These are phyloP conservation scores for Epinephelus lanceolatus DNA, from an alignment of 2,113 vertebrate genomes.

Conservation along the genomic window DNA sequence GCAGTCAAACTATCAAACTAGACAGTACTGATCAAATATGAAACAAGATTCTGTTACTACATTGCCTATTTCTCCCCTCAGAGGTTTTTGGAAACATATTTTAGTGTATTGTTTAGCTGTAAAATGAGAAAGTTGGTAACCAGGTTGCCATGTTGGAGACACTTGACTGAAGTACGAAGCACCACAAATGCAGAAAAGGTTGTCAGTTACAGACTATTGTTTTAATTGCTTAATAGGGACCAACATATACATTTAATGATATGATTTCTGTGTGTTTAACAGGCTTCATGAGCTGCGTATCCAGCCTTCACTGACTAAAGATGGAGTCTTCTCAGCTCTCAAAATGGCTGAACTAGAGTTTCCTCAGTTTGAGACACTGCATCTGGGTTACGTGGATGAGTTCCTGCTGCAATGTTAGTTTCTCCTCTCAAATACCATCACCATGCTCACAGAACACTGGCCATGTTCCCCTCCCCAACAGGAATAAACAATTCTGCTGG, in stretches of 20 bases:
- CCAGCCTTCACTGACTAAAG: constrained; percentile 99
- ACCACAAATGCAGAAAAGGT: background rate
- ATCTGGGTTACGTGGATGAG: constrained; percentile 98
- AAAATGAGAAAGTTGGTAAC: too few relatives aligned
- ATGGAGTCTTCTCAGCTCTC: constrained; percentile 97
- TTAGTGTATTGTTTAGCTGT: too few relatives aligned
- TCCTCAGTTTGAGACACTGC: constrained; percentile 98
- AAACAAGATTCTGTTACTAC: too few relatives aligned
- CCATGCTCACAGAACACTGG: background rate
- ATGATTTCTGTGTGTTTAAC: constrained; percentile 25
- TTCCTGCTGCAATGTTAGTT: constrained; percentile 96
- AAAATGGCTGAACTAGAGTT: constrained; percentile 99
- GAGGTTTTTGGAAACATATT: too few relatives aligned
- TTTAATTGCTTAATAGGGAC: background rate
- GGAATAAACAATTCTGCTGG: background rate
- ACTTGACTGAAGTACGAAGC: too few relatives aligned
- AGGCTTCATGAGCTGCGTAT: constrained; percentile 99
- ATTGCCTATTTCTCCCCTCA: too few relatives aligned
- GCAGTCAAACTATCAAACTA: too few relatives aligned
- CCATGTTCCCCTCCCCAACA: too few relatives aligned
- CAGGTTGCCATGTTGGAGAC: too few relatives aligned
- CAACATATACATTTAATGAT: background rate
- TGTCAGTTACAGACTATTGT: background rate
- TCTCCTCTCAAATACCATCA: background rate
- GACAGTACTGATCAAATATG: too few relatives aligned